A percentile compares a stretch with the other conserved stretches of the same genome.
These are phyloP conservation scores for Fregata magnificens DNA, from an alignment of 2,113 vertebrate species.

Conservation along the genomic window DNA sequence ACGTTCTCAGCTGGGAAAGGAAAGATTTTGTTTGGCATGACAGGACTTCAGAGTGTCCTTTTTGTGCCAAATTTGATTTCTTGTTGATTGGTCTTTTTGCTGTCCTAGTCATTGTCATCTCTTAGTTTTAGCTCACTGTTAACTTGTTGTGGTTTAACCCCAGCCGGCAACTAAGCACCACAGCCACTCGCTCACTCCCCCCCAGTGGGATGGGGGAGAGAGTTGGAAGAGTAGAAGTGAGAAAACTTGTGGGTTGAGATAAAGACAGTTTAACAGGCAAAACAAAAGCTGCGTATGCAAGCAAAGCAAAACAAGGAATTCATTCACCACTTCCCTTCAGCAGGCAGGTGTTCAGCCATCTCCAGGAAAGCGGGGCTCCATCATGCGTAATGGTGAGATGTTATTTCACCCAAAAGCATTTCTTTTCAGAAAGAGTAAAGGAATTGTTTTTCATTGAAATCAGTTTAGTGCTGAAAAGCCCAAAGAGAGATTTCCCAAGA, in stretches of 20 bases:
- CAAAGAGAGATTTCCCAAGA: conserved; percentile 18
- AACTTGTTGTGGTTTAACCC: background rate
- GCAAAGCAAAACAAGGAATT: too few relatives aligned
- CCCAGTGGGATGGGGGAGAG: too few relatives aligned
- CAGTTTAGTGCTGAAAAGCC: background rate
- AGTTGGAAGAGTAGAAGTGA: too few relatives aligned
- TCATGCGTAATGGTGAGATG: background rate
- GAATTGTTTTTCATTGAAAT: conserved; percentile 15
- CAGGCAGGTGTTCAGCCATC: too few relatives aligned
- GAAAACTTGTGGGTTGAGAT: too few relatives aligned
- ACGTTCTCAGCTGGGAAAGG: background rate
- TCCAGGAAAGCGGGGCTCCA: too few relatives aligned
- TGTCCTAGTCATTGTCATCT: background rate
- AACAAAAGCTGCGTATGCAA: too few relatives aligned
- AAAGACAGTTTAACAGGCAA: too few relatives aligned
- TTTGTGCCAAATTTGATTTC: background rate
- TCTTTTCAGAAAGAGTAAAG: conserved; percentile 25
- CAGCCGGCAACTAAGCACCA: too few relatives aligned
- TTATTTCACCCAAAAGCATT: conserved; percentile 16
- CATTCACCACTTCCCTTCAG: too few relatives aligned
- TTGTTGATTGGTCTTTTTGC: background rate
- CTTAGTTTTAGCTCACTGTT: background rate
- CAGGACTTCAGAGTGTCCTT: background rate
- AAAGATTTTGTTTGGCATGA: background rate
- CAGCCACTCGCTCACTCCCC: too few relatives aligned